These are phyloP conservation scores for Macquaria ambigua DNA, from an alignment of 2,113 vertebrate genomes.

Conservation along the genomic window DNA sequence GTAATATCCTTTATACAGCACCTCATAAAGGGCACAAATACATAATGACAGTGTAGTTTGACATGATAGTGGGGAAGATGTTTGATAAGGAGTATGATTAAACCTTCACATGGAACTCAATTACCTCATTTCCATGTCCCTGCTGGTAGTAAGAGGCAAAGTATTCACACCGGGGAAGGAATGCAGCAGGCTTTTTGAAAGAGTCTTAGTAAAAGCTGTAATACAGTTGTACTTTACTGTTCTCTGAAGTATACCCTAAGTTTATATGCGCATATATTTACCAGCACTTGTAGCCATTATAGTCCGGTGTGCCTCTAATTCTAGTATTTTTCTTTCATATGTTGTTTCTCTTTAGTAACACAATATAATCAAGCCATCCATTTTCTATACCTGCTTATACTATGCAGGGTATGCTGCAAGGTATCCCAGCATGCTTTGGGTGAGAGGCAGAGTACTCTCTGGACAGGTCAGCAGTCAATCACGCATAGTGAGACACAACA, in stretches of 20 bases:
- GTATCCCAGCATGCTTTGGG: not conserved
- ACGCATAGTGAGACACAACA: not conserved
- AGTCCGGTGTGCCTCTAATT: not conserved
- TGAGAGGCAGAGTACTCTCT: no score
- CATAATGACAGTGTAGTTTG: not conserved
- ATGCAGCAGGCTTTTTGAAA: not conserved
- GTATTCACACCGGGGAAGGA: not conserved
- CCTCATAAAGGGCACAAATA: not conserved
- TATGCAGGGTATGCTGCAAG: not conserved
- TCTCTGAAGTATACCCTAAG: not conserved
- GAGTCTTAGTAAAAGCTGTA: not conserved
- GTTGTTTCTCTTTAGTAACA: not conserved
- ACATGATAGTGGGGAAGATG: not conserved
- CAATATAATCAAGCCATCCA: not conserved
- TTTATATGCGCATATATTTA: not conserved
- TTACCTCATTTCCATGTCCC: not conserved
- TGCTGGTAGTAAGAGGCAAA: slow-evolving; percentile 2
- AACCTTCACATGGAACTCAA: slow-evolving; percentile 19
- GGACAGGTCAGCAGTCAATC: not conserved
- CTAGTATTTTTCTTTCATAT: not conserved
- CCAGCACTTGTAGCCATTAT: not conserved
- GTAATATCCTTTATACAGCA: not conserved
- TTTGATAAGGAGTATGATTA: not conserved
- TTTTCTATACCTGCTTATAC: not conserved
- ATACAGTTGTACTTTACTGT: not conserved